phyloP scores from a whole-genome alignment of 2,113 vertebrate genomes.

The Cololabis saira region DNA sequence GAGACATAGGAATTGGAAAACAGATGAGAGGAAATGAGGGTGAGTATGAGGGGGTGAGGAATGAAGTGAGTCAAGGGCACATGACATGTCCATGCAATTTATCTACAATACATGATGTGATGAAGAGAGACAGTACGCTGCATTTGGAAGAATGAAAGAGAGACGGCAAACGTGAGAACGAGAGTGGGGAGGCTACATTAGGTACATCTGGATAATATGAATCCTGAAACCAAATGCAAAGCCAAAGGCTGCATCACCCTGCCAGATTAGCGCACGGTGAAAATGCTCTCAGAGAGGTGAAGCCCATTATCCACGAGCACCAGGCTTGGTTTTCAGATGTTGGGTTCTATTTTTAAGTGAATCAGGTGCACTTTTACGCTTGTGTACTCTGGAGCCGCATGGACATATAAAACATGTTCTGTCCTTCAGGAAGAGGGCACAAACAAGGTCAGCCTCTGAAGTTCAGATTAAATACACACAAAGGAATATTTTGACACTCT shows the following conservation, averaged over 20 bases:
- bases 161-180: background rate
- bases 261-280: conserved; percentile 32
- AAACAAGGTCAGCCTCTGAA: conserved; percentile 20
- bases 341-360: conserved; percentile 50
- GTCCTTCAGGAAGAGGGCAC: conserved; percentile 22
- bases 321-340: conserved; percentile 62
- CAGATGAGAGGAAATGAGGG: background rate
- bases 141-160: conserved; percentile 26
- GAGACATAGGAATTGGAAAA: background rate
- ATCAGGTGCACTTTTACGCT: conserved; percentile 30
- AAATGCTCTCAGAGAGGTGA: conserved; percentile 57
- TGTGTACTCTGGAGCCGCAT: conserved; percentile 29
- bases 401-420: conserved; percentile 26
- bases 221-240: conserved; percentile 46
- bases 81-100: conserved; percentile 7
- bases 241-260: conserved; percentile 31
- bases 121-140: conserved; percentile 17
- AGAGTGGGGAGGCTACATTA: background rate
- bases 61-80: conserved; percentile 17
- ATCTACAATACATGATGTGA: conserved; percentile 11
- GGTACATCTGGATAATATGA: conserved; percentile 26
- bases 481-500: conserved; percentile 10
- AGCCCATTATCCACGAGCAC: conserved; percentile 69
- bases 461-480: conserved; percentile 13
- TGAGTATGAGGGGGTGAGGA: conserved; percentile 7